These are phyloP conservation scores for Megamerina dolium DNA, from an alignment of 2,888 invertebrate genomes.

Conservation along the genomic window DNA sequence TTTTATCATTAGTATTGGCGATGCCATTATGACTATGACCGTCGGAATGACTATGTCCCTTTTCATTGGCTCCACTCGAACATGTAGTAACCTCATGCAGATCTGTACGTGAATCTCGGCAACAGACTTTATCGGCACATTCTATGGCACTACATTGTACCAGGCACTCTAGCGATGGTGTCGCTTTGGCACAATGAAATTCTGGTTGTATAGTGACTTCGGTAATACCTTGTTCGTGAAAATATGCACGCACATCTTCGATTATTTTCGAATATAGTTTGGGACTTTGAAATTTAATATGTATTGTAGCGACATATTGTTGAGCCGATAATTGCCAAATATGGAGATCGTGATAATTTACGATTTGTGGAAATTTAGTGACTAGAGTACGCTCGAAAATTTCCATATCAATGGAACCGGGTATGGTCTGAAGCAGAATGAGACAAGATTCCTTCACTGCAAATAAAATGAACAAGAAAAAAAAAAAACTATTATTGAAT, in stretches of 20 bases:
- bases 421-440: conserved; percentile 87
- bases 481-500: neutral
- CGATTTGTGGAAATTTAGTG: conserved; percentile 62
- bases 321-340: conserved; percentile 81
- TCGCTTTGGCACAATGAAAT: conserved; percentile 51
- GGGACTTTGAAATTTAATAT: conserved; percentile 67
- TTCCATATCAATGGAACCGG: conserved; percentile 76
- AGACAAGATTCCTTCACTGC: conserved; percentile 83
- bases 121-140: conserved; percentile 44
- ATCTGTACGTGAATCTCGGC: conserved; percentile 38
- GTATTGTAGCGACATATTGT: conserved; percentile 77
- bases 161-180: conserved; percentile 37
- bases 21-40: too few species aligned
- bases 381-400: conserved; percentile 60
- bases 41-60: too few species aligned
- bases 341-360: conserved; percentile 80
- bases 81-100: conserved; percentile 32
- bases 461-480: conserved; percentile 17
- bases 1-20: too few species aligned
- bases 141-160: conserved; percentile 39
- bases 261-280: conserved; percentile 56
- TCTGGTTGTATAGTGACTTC: conserved; percentile 85
- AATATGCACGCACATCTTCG: conserved; percentile 64
- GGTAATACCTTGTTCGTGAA: conserved; percentile 73
- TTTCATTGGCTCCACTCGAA: conserved; percentile 17